Evolutionary conservation across 53 echinoderm and acorn worm species (phyloP), one percentile per base, ranked within the genome.

Genomic region (Henricia sp.): DNA sequence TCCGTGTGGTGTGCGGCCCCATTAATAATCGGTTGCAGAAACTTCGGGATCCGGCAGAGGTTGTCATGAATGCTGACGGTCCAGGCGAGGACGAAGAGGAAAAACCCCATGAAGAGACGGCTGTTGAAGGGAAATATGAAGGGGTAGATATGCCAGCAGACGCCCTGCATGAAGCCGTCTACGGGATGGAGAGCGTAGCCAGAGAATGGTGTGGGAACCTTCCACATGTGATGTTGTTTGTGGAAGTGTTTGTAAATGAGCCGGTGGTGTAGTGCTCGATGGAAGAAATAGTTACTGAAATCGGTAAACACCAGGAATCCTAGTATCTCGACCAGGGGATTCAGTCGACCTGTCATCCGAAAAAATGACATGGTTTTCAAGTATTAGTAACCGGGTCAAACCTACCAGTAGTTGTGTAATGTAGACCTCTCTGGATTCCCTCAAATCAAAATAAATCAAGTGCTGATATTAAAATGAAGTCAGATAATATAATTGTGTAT

Each of bases 1-100:
- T 97, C 97, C 10, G 94, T 97, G 69, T 97, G 97, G 42, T 97
- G 97, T 16, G 97, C 97, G 1, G 94, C 94, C n/a, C 97, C 97
- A 25, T 97, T 97, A 9, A 97, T 57, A 56, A 84, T 78, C 1
- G 97, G 97, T 57, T 92, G 86, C 37, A 97, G 29, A 2, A 73
- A 0, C 16, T 85, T 83, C 4, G 97, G 97, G 1, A 97, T 86
- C 29, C 88, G 68, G 57, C 90, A 97, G 52, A 88, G 86, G 30
- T 94, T 94, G 64, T 97, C 97, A 57, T 97, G 97, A 69, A 97
- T 97, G 44, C 97, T 97, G 51, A 97, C 92, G 26, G 97, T 97
- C 97, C 97, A 97, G 64, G 92, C 67, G 62, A 94, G 94, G 46
- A 97, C 94, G 53, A 90, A 86, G 52, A 97, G 54, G 52, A 97